These are phyloP conservation scores for Nesoenas mayeri DNA, from an alignment of 2,113 vertebrate genomes.

Conservation along the genomic window DNA sequence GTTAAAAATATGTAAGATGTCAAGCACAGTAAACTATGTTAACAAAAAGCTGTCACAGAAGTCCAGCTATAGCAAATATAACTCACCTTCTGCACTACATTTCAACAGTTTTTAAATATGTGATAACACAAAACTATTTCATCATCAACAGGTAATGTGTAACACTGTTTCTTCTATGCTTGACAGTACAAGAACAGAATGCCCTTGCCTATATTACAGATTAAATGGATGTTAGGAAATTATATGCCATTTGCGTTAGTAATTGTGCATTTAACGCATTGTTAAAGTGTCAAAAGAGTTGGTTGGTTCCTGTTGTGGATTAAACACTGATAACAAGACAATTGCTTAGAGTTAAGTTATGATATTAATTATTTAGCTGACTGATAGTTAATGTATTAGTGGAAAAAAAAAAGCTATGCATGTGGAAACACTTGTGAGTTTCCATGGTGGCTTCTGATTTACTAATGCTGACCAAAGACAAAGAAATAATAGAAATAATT, in stretches of 20 bases:
- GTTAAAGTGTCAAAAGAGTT: background rate
- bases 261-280: background rate
- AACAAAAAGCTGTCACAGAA: background rate
- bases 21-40: background rate
- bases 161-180: background rate
- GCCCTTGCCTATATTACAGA: background rate
- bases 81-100: background rate
- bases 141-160: background rate
- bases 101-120: background rate
- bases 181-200: background rate
- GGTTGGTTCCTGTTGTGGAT: background rate
- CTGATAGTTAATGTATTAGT: background rate
- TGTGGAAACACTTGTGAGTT: background rate
- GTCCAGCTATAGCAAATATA: background rate
- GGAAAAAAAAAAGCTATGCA: background rate
- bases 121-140: background rate
- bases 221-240: background rate
- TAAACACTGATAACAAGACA: constrained; percentile 3
- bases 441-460: background rate
- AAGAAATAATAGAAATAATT: background rate
- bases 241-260: background rate
- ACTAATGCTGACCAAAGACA: background rate
- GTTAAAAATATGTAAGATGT: background rate
- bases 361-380: constrained; percentile 12
- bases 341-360: background rate